Percentiles rank a stretch among this genome's conserved stretches.
Evolutionary conservation across 2,113 vertebrate species (phyloP).

Genomic region (Eleginops maclovinus): DNA sequence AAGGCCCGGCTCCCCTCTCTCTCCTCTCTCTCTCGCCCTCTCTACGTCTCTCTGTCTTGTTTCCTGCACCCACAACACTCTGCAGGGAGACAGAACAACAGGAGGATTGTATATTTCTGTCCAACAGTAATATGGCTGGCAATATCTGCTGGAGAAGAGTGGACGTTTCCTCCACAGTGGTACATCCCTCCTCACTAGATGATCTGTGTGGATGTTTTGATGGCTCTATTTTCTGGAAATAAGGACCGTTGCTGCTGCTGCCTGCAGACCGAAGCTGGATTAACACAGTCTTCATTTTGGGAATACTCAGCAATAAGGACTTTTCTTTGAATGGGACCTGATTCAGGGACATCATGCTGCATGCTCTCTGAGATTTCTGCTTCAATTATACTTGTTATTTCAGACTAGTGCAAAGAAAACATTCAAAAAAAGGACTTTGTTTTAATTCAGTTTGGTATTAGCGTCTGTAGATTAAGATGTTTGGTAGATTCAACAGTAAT

Average conservation of each 20-base stretch:
- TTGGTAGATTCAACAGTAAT: no score
- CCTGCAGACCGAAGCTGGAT: not conserved
- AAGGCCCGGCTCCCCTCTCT: conserved; percentile 39
- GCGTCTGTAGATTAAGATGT: no score
- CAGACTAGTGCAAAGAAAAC: no score
- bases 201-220: conserved; percentile 18
- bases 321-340: no score
- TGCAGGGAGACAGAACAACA: conserved; percentile 17
- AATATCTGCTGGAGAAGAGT: no score
- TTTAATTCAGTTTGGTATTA: no score
- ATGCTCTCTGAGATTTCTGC: not conserved
- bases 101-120: not conserved
- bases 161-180: conserved; percentile 20
- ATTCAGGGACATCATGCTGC: no score
- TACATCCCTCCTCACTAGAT: conserved; percentile 5
- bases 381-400: no score
- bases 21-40: conserved; percentile 10
- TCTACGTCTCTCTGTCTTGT: conserved; percentile 30
- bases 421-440: no score
- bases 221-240: not conserved
- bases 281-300: not conserved
- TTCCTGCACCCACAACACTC: conserved; percentile 23
- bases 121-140: no score
- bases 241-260: conserved; percentile 5
- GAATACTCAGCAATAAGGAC: not conserved